Conservation (phyloP, 2,113 vertebrate genomes). For the Colossoma macropomum region DNA sequence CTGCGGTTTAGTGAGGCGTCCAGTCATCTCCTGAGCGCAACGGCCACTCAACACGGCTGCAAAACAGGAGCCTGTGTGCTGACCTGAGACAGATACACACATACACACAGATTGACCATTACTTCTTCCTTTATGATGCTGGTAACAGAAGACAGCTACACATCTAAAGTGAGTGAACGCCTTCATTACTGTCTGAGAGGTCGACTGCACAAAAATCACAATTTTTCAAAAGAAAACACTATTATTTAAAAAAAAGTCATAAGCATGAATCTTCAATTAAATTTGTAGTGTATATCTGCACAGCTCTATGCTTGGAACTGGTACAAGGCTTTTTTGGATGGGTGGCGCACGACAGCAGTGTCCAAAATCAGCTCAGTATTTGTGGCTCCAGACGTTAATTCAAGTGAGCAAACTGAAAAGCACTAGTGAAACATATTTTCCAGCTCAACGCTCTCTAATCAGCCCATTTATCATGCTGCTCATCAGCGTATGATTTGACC, state of each 20-base stretch:
- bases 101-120: background rate
- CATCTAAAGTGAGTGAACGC: background rate
- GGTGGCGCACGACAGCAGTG: background rate
- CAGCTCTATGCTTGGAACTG: background rate
- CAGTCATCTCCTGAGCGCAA: slow-evolving; percentile 66
- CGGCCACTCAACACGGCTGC: slow-evolving; percentile 62
- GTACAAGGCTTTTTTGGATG: background rate
- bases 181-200: background rate
- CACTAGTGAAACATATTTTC: background rate
- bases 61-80: slow-evolving; percentile 66
- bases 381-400: background rate
- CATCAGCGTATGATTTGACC: background rate
- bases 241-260: no score
- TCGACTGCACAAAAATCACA: background rate
- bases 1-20: slow-evolving; percentile 63
- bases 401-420: background rate
- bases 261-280: no score
- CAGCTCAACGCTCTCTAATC: background rate
- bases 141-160: background rate
- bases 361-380: background rate
- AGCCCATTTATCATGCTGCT: background rate
- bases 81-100: slow-evolving; percentile 57
- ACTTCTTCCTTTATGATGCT: background rate
- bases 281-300: background rate
- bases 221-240: background rate